A percentile compares a stretch with the other conserved stretches of the same genome.
phyloP scores from a whole-genome alignment of 2,888 invertebrate genomes.

The Uloborus plumipes region DNA sequence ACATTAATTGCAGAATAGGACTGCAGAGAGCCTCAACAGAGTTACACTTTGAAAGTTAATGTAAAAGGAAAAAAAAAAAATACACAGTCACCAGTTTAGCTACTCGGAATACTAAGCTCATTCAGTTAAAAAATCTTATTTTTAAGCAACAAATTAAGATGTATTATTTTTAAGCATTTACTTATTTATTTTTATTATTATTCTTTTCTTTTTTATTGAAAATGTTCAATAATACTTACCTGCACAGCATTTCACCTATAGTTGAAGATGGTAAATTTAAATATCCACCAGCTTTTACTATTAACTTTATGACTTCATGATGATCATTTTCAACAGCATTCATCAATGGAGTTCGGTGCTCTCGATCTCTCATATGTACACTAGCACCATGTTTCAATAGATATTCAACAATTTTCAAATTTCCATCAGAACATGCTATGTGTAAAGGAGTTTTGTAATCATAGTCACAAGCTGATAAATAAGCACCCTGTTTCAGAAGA shows the following conservation, averaged over 20 bases:
- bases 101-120: too few relatives aligned
- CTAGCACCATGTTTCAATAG: constrained; percentile 84
- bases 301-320: constrained; percentile 75
- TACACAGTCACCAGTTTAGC: too few relatives aligned
- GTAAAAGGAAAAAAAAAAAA: too few relatives aligned
- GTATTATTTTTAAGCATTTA: background rate
- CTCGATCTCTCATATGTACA: constrained; percentile 83
- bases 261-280: constrained; percentile 76
- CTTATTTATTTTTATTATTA: too few relatives aligned
- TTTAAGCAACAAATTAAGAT: background rate
- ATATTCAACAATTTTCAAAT: constrained; percentile 79
- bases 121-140: background rate
- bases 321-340: constrained; percentile 79
- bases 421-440: constrained; percentile 82
- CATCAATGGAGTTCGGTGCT: constrained; percentile 80
- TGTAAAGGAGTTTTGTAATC: constrained; percentile 86
- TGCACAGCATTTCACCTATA: constrained; percentile 80
- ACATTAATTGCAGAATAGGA: too few relatives aligned
- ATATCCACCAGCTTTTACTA: constrained; percentile 83
- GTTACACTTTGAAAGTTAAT: too few relatives aligned
- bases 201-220: too few relatives aligned
- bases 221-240: constrained; percentile 68
- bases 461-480: constrained; percentile 81
- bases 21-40: too few relatives aligned
- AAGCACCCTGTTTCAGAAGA: constrained; percentile 75